These are phyloP conservation scores for Capromys pilorides DNA, from an alignment of 2,797 vertebrate genomes.

Conservation along the genomic window DNA sequence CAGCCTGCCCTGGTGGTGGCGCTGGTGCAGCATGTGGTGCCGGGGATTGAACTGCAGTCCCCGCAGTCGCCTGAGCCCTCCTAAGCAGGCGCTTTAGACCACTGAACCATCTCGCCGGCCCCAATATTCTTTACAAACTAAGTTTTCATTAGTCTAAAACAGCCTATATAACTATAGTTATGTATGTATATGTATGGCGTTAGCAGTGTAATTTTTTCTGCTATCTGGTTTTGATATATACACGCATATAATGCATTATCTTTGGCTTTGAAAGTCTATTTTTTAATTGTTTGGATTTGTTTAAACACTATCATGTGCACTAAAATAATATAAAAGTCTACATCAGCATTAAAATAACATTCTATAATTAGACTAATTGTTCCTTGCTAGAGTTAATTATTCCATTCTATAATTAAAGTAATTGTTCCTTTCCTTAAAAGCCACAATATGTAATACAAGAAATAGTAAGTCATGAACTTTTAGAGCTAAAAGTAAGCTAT, in stretches of 20 bases:
- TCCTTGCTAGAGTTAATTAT: slow-evolving; percentile 41
- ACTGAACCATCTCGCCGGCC: too few relatives aligned
- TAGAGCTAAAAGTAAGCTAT: slow-evolving; percentile 37
- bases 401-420: not conserved
- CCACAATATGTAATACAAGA: not conserved
- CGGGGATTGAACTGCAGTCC: too few relatives aligned
- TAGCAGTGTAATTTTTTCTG: slow-evolving; percentile 40
- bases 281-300: slow-evolving; percentile 18
- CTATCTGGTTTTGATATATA: slow-evolving; percentile 8
- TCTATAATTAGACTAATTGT: slow-evolving; percentile 8
- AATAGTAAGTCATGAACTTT: not conserved
- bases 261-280: slow-evolving; percentile 47
- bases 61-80: too few relatives aligned
- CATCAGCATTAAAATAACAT: slow-evolving; percentile 38
- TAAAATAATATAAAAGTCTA: slow-evolving; percentile 52
- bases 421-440: slow-evolving; percentile 48
- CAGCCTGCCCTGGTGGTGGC: too few relatives aligned
- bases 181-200: not conserved
- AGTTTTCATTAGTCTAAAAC: slow-evolving; percentile 40
- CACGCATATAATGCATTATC: not conserved
- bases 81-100: too few relatives aligned
- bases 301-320: slow-evolving; percentile 19
- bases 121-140: too few relatives aligned
- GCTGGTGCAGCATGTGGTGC: too few relatives aligned
- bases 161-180: not conserved